Evolutionary conservation across 2,797 vertebrate species (phyloP).

Genomic region (Protosalanx chinensis): DNA sequence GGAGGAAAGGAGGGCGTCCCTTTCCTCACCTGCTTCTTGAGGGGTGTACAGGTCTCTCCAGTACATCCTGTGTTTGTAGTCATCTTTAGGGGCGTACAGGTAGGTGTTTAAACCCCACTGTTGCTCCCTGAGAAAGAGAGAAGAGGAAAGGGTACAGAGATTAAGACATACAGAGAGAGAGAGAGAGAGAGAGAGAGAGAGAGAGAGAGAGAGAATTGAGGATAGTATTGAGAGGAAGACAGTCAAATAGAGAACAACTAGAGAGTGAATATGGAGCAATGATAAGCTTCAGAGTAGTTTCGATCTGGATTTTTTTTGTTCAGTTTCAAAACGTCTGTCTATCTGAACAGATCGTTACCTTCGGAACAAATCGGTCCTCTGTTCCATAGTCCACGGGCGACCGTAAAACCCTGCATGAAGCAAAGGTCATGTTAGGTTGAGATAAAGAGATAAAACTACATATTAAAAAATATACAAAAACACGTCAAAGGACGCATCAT

Average conservation of each 20-base stretch:
- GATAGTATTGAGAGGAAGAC: conserved; percentile 15
- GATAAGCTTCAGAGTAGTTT: too few species aligned
- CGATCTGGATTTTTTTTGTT: too few species aligned
- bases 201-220: neutral
- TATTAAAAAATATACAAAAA: neutral
- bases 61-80: conserved; percentile 99
- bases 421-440: conserved; percentile 44
- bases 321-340: too few species aligned
- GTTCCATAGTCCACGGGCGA: conserved; percentile 98
- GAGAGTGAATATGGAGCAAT: neutral
- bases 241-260: neutral
- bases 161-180: neutral
- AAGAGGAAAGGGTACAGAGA: neutral
- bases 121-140: conserved; percentile 80
- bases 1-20: neutral
- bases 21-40: conserved; percentile 88
- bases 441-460: conserved; percentile 11
- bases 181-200: neutral
- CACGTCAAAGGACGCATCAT: neutral
- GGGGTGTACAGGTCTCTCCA: conserved; percentile 96
- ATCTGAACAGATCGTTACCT: conserved; percentile 68
- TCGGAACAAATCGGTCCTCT: conserved; percentile 94
- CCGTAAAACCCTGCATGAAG: conserved; percentile 91
- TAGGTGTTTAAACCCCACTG: conserved; percentile 96
- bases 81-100: conserved; percentile 96